Base-by-base conservation (phyloP, 2,113 vertebrate species). In the Syrrhaptes paradoxus region DNA sequence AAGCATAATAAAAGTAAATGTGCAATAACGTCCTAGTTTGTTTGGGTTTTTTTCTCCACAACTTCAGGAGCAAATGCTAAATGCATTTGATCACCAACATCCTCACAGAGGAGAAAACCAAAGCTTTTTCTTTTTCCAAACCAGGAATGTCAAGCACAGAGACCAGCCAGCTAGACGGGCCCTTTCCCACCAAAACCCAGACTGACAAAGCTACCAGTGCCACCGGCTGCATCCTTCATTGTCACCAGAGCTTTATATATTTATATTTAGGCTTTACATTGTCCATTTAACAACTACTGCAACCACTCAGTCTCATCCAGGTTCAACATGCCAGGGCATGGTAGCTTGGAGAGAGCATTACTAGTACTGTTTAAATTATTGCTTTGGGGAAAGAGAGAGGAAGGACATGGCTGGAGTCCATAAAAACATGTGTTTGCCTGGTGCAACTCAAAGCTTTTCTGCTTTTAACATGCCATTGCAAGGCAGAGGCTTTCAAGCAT, bases 111-210 rank as follows among this genome's bases (percentile, higher is more conserved):
- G 43, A 91, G 48, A 34, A n/a, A 79, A 87, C 65, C 36, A 62
- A 90, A 65, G 57, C 57, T 62, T 36, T n/a, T 55, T 68, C 73
- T 49, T 46, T 41, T 34, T 19, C 46, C 82, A 70, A 62, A 13
- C 0, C 17, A 3, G 34, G 57, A 11, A 8, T 2, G 8, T 7
- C 21, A 55, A 46, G 22, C 22, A 57, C 0, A 0, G 31, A 38
- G 55, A 38, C 17, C n/a, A 48, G 57, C 29, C 32, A n/a, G 36
- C 61, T 4, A 13, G 36, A 62, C 5, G 36, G 63, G 78, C 59
- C 21, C 21, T 54, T 61, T 55, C 77, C 48, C 28, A 15, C 34
- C 0, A 0, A 84, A 76, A 26, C 15, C 43, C 73, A 59, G 29
- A 15, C 16, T 10, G 1, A 36, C 51, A 70, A 70, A 74, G 49